Evolutionary conservation across 2,888 invertebrate species (phyloP), one percentile per base, ranked within the genome.

Genomic region (Clitarchus hookeri): DNA sequence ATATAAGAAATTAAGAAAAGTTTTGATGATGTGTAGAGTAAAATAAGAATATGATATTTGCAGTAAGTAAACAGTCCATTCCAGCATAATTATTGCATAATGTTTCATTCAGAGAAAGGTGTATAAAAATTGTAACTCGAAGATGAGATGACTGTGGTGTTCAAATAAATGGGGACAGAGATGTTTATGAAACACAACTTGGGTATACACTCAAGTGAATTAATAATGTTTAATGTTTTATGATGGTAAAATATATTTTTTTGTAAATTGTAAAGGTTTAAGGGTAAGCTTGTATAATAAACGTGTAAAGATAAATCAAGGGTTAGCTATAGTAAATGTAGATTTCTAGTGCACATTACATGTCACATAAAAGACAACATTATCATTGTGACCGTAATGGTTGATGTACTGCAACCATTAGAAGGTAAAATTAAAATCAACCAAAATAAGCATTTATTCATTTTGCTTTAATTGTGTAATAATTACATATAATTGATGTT

Each of bases 201-300:
- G 48, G 65, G 11, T 65, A 65, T 65, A 65, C 65, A 65, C 65
- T 65, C 65, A 65, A 65, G 65, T 65, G 65, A 65, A 65, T 65
- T 16, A 65, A 65, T 65, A 65, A 65, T 65, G 65, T 65, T 65
- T 19, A 65, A 65, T 65, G 65, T 65, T 65, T 65, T 65, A 65
- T 65, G 65, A 65, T 65, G 65, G 65, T 65, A 65, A 65, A 65
- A 65, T 65, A 65, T 65, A 65, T 65, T 65, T 65, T 65, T 65
- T 23, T 65, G 65, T 65, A 65, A 65, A 65, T 16, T 65, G 65
- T 65, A 65, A 65, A 65, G 65, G 65, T 65, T 12, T 65, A 65
- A 65, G 65, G 65, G 65, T 65, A 65, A 65, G 65, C 65, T 65
- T 65, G 65, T 65, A 65, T 53, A 53, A 53, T 53, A 65, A 65